Percentiles rank a stretch among this genome's conserved stretches.
phyloP scores from a whole-genome alignment of 2,888 invertebrate species.

The Junonia oenone region DNA sequence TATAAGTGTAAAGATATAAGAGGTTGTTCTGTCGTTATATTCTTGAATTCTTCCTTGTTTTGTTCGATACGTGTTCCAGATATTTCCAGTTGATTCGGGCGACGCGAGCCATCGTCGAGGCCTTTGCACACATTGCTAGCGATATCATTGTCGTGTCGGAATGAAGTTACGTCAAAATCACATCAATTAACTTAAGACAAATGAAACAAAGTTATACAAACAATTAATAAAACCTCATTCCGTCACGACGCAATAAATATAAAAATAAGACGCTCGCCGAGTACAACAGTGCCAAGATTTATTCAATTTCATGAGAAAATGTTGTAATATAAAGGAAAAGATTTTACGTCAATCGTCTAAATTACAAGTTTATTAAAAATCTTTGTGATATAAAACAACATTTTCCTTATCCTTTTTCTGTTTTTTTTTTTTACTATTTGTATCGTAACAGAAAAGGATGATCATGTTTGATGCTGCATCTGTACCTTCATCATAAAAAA shows the following conservation, averaged over 20 bases:
- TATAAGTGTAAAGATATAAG: not conserved
- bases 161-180: slow-evolving; percentile 34
- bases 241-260: slow-evolving; percentile 53
- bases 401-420: slow-evolving; percentile 2
- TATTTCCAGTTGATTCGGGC: slow-evolving; percentile 68
- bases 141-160: slow-evolving; percentile 59
- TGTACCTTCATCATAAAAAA: not conserved
- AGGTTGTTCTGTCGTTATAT: not conserved
- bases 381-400: slow-evolving; percentile 9
- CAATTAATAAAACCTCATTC: slow-evolving; percentile 43
- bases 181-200: not conserved
- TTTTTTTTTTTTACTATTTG: not conserved
- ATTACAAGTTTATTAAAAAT: not conserved
- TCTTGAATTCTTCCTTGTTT: slow-evolving; percentile 13
- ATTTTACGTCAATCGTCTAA: not conserved
- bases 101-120: slow-evolving; percentile 51
- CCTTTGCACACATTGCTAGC: slow-evolving; percentile 77
- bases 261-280: slow-evolving; percentile 62
- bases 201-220: not conserved
- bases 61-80: slow-evolving; percentile 23
- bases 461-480: slow-evolving; percentile 12
- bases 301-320: slow-evolving; percentile 16
- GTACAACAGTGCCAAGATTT: slow-evolving; percentile 50
- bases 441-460: slow-evolving; percentile 5
- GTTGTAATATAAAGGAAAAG: slow-evolving; percentile 1